phyloP scores from a whole-genome alignment of 2,888 invertebrate species.

The Thumatha senex region DNA sequence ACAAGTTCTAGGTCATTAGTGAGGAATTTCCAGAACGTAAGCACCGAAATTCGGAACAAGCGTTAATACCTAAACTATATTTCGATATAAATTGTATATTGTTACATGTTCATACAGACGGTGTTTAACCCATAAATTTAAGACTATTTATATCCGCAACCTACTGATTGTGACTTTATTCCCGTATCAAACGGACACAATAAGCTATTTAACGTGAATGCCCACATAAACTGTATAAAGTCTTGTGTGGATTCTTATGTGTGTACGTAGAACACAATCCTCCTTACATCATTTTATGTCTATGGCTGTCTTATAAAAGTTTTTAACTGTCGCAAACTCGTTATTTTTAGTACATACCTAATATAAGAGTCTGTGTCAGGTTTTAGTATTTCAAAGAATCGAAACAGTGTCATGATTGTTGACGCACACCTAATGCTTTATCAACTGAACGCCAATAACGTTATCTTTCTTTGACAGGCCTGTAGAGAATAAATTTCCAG shows the following conservation, averaged over 20 bases:
- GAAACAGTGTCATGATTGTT: slow-evolving; percentile 10
- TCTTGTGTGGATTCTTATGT: background rate
- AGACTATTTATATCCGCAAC: slow-evolving; percentile 9
- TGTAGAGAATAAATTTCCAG: slow-evolving; percentile 75
- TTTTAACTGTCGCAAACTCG: slow-evolving; percentile 1
- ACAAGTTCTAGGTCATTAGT: slow-evolving; percentile 3
- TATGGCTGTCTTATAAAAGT: background rate
- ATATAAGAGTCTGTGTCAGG: slow-evolving; percentile 1
- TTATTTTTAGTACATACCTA: background rate
- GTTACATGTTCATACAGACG: background rate
- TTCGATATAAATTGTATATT: background rate
- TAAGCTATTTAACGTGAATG: slow-evolving; percentile 11
- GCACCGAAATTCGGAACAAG: background rate
- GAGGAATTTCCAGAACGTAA: background rate
- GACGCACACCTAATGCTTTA: slow-evolving; percentile 14
- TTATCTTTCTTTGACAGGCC: slow-evolving; percentile 51
- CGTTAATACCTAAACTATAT: background rate
- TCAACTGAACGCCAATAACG: slow-evolving; percentile 19
- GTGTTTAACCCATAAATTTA: slow-evolving; percentile 5
- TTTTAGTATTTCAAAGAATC: slow-evolving; percentile 19
- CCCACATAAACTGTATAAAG: slow-evolving; percentile 8
- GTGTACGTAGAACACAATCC: background rate
- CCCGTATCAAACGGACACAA: slow-evolving; percentile 8
- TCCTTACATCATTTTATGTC: background rate
- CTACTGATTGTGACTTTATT: slow-evolving; percentile 6